Evolutionary conservation across 2,888 invertebrate species (phyloP).

Genomic region (Drosophila kuntzei): DNA sequence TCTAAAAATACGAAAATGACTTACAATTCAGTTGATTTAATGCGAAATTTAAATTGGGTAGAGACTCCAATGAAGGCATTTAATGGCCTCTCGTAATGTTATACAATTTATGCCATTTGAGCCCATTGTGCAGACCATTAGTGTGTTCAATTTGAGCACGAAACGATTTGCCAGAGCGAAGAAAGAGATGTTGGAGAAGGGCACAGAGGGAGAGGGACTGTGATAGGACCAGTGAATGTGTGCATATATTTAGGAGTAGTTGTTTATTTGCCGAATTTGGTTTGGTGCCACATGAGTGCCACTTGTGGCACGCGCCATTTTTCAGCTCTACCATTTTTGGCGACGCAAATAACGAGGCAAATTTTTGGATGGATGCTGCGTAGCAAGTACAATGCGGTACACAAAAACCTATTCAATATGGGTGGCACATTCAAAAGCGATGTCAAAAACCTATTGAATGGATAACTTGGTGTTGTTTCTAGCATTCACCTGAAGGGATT

Average conservation of each 20-base stretch:
- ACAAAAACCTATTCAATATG: not conserved
- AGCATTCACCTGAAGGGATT: slow-evolving; percentile 30
- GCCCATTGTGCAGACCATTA: slow-evolving; percentile 40
- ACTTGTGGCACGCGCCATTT: slow-evolving; percentile 68
- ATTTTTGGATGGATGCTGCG: slow-evolving; percentile 42
- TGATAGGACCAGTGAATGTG: slow-evolving; percentile 8
- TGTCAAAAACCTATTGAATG: slow-evolving; percentile 44
- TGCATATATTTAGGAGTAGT: slow-evolving; percentile 41
- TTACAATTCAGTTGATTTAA: not conserved
- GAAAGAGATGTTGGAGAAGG: not conserved
- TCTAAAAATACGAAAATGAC: not conserved
- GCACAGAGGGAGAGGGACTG: not conserved
- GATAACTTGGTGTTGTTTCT: slow-evolving; percentile 40
- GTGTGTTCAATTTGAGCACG: slow-evolving; percentile 41
- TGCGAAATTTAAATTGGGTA: not conserved
- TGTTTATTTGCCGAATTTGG: slow-evolving; percentile 49
- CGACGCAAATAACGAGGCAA: slow-evolving; percentile 62
- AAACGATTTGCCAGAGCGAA: slow-evolving; percentile 20
- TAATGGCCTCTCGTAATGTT: not conserved
- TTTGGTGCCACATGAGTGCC: slow-evolving; percentile 57
- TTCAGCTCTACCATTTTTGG: slow-evolving; percentile 40
- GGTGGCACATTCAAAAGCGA: slow-evolving; percentile 12
- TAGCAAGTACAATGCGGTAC: slow-evolving; percentile 8
- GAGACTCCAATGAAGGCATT: not conserved
- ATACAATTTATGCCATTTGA: slow-evolving; percentile 7